Percentiles rank a stretch among this genome's conserved stretches.
phyloP scores from a whole-genome alignment of 2,797 vertebrate genomes.

The Argyrosomus regius region DNA sequence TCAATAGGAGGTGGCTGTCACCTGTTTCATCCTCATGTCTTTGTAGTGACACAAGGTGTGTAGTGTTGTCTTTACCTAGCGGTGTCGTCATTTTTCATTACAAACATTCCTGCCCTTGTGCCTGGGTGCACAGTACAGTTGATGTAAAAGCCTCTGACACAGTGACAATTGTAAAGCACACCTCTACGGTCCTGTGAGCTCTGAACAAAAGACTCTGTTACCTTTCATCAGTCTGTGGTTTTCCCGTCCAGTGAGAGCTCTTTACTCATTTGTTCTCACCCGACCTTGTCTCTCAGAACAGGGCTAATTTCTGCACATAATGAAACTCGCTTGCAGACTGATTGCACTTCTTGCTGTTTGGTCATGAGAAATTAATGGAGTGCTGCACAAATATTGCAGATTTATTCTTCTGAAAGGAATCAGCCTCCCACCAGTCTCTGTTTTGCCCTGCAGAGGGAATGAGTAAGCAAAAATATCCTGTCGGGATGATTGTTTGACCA shows the following conservation, averaged over 20 bases:
- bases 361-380: slow-evolving; percentile 73
- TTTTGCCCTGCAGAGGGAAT: slow-evolving; percentile 62
- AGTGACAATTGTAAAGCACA: slow-evolving; percentile 68
- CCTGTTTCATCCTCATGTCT: slow-evolving; percentile 73
- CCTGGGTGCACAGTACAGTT: slow-evolving; percentile 46
- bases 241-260: slow-evolving; percentile 52
- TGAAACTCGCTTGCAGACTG: slow-evolving; percentile 61
- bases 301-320: slow-evolving; percentile 71
- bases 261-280: slow-evolving; percentile 65
- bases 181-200: slow-evolving; percentile 57
- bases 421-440: slow-evolving; percentile 62
- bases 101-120: slow-evolving; percentile 62
- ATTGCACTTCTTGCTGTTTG: slow-evolving; percentile 72
- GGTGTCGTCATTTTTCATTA: slow-evolving; percentile 78
- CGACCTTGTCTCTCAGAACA: slow-evolving; percentile 63
- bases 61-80: slow-evolving; percentile 61
- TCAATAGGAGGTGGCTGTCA: slow-evolving; percentile 73
- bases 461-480: slow-evolving; percentile 57
- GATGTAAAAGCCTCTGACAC: slow-evolving; percentile 68
- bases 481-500: slow-evolving; percentile 53
- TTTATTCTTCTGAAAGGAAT: slow-evolving; percentile 66
- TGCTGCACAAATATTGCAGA: slow-evolving; percentile 66
- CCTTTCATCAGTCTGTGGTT: slow-evolving; percentile 61
- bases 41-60: slow-evolving; percentile 72
- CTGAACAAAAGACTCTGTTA: slow-evolving; percentile 66